phyloP scores from a whole-genome alignment of 2,888 invertebrate species.

The Callyntrura sp. region DNA sequence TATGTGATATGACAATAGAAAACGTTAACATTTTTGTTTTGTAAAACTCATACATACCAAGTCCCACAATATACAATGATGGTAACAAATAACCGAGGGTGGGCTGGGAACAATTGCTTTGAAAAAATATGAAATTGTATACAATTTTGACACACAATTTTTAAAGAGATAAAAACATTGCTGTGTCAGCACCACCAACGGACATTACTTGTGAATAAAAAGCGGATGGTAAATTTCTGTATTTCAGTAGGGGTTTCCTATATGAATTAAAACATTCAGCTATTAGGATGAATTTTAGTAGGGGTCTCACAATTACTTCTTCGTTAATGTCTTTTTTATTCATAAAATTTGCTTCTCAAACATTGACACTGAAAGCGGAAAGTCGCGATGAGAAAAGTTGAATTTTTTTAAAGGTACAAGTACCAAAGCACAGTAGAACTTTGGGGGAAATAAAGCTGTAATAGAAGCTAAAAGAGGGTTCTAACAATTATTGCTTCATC shows the following conservation, averaged over 20 bases:
- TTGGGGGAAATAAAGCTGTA: not conserved
- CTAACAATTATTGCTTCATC: slow-evolving; percentile 42
- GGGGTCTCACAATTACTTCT: not conserved
- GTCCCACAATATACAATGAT: too few relatives aligned
- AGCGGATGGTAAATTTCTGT: not conserved
- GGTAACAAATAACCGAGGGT: slow-evolving; percentile 60
- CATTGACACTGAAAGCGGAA: slow-evolving; percentile 37
- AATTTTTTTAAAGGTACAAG: too few relatives aligned
- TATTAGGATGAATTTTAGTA: not conserved
- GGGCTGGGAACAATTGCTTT: slow-evolving; percentile 62
- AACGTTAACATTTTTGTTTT: not conserved
- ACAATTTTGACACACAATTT: slow-evolving; percentile 19
- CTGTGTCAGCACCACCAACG: slow-evolving; percentile 41
- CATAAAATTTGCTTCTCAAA: slow-evolving; percentile 10
- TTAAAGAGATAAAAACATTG: slow-evolving; percentile 37
- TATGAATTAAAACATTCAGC: slow-evolving; percentile 22
- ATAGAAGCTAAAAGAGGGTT: slow-evolving; percentile 61
- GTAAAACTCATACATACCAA: not conserved
- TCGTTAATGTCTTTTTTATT: slow-evolving; percentile 15
- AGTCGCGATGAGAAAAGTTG: not conserved
- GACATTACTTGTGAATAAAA: slow-evolving; percentile 30
- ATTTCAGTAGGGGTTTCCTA: slow-evolving; percentile 54
- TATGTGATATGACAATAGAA: not conserved
- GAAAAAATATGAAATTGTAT: slow-evolving; percentile 22
- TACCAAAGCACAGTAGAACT: too few relatives aligned